phyloP scores from a whole-genome alignment of 2,797 vertebrate genomes.

The Bufotes viridis region DNA sequence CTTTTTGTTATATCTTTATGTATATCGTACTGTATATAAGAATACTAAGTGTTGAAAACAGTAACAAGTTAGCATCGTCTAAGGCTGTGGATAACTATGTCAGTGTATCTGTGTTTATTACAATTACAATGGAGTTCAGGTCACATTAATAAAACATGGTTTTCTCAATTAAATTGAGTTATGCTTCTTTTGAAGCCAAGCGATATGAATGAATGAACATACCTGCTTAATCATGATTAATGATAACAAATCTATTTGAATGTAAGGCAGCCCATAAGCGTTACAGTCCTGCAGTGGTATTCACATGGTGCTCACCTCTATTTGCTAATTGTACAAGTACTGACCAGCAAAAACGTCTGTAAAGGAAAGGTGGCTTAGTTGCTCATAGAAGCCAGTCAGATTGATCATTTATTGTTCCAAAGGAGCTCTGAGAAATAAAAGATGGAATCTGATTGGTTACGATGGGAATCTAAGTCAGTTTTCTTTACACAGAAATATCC shows the following conservation, averaged over 20 bases:
- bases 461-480: no score
- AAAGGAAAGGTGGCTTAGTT: no score
- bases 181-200: background rate
- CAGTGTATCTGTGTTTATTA: background rate
- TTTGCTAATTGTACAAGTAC: no score
- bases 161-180: background rate
- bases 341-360: no score
- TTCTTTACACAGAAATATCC: no score
- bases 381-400: no score
- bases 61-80: background rate
- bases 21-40: background rate
- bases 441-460: no score
- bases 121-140: background rate
- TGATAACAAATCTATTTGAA: background rate
- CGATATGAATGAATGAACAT: background rate
- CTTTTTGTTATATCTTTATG: slow-evolving; percentile 4
- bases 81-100: background rate
- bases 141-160: background rate
- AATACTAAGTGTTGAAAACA: no score
- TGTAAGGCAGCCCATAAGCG: background rate
- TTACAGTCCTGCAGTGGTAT: no score
- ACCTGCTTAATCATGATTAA: background rate
- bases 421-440: no score
- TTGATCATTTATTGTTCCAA: no score
- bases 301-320: no score